Base-by-base conservation (phyloP, 2,113 vertebrate genomes). In the Equus quagga region DNA sequence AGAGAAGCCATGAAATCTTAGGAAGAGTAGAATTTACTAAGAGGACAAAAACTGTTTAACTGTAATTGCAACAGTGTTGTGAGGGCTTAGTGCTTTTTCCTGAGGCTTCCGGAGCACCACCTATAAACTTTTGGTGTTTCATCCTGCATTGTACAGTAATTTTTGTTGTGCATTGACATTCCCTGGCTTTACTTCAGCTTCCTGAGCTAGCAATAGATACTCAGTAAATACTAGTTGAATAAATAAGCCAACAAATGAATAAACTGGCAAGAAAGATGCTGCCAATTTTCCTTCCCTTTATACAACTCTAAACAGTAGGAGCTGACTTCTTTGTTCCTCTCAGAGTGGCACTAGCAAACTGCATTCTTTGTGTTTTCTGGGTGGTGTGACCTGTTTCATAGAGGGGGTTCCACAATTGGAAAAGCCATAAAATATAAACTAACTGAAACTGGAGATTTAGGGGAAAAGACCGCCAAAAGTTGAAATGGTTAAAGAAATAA, bases 381-480 rank as follows among this genome's bases (percentile, higher is more conserved):
- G 33, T 88, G 2, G 3, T 24, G 41, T 58, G 64, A 78, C 17
- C n/a, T 24, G 15, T 69, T 86, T 87, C 33, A 62, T 13, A 72
- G 11, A 67, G 60, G 28, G 51, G 70, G 9, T 56, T 81, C 41
- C 12, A 46, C 5, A 91, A 46, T 60, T n/a, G 93, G 33, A 72
- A 2, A 60, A 91, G 13, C 41, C 51, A 90, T 44, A 86, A 69
- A 85, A 62, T 54, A 96, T n/a, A 85, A 96, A 75, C 21, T 60
- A 36, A 82, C 33, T 92, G 82, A 76, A 97, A 88, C 3, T 79
- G n/a, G 58, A 89, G 28, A 91, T n/a, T 83, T 82, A 33, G 6
- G 28, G 60, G 17, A 3, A 82, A 80, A 81, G 36, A 78, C 19
- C 9, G 65, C 2, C 7, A 76, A 88, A 80, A 62, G 14, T 87